A percentile compares a stretch with the other conserved stretches of the same genome.
phyloP scores from a whole-genome alignment of 2,888 invertebrate species.

The Tetranychus truncatus region DNA sequence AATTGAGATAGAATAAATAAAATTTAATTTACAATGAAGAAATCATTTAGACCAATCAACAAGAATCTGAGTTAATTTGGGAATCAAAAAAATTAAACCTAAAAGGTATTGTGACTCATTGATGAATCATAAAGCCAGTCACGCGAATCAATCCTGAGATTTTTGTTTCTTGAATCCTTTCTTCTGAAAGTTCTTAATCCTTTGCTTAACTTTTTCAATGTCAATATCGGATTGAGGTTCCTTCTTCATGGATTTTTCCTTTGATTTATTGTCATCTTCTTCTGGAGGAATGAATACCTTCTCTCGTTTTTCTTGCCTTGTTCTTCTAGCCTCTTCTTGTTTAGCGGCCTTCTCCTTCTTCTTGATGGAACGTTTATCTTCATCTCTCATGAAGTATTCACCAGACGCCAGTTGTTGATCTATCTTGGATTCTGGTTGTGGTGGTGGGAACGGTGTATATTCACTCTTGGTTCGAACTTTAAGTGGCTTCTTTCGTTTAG shows the following conservation, averaged over 20 bases:
- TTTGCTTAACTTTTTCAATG: constrained; percentile 15
- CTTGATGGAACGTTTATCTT: constrained; percentile 41
- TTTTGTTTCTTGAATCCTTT: constrained; percentile 5
- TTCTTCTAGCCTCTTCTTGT: constrained; percentile 42
- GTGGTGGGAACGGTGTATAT: constrained; percentile 94
- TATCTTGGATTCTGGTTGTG: constrained; percentile 75
- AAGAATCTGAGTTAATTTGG: background rate
- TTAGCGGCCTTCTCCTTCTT: constrained; percentile 50
- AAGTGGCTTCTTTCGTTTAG: constrained; percentile 67
- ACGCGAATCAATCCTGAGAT: background rate
- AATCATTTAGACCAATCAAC: background rate
- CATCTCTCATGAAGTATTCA: constrained; percentile 80
- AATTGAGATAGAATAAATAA: background rate
- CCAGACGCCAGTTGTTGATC: constrained; percentile 84
- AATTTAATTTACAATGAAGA: background rate
- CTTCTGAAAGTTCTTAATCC: constrained; percentile 3
- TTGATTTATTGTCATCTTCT: constrained; percentile 35
- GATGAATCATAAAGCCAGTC: too few relatives aligned
- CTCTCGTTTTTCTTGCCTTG: constrained; percentile 54
- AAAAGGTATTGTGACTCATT: too few relatives aligned
- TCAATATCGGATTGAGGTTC: constrained; percentile 4
- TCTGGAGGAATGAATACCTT: constrained; percentile 63
- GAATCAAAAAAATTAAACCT: too few relatives aligned
- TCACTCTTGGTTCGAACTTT: constrained; percentile 53
- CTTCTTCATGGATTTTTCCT: background rate